Evolutionary conservation across 1,140 invertebrate species (phyloP).

Genomic region (Aphis craccivora): DNA sequence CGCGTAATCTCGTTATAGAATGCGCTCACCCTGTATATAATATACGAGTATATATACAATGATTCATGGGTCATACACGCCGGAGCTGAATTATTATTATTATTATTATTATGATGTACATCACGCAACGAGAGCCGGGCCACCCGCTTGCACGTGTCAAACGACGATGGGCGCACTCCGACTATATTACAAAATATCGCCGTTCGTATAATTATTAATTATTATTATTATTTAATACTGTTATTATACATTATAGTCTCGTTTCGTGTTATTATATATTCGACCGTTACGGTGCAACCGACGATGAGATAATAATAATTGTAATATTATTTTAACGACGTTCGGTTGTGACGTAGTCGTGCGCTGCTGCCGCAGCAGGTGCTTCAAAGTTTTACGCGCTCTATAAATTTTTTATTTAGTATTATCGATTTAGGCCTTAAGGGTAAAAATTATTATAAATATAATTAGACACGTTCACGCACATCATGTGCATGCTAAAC

Average conservation of each 20-base stretch:
- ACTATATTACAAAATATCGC: neutral
- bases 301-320: neutral
- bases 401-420: too few species aligned
- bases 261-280: neutral
- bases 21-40: neutral
- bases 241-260: neutral
- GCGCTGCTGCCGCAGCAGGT: neutral
- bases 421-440: neutral
- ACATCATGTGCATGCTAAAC: neutral
- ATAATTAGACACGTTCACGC: neutral
- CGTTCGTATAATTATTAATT: constrained; percentile 23
- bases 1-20: constrained; percentile 38
- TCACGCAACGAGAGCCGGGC: neutral
- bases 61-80: constrained; percentile 27
- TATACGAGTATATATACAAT: neutral
- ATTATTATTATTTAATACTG: neutral
- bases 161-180: neutral
- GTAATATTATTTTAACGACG: neutral
- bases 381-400: neutral
- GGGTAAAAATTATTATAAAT: neutral
- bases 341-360: neutral
- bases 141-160: constrained; percentile 31
- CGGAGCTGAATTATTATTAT: neutral
- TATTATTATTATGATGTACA: constrained; percentile 18
- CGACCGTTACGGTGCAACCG: neutral